Evolutionary conservation across 2,888 invertebrate species (phyloP), one percentile per base, ranked within the genome.

Genomic region (Cephus runcator): DNA sequence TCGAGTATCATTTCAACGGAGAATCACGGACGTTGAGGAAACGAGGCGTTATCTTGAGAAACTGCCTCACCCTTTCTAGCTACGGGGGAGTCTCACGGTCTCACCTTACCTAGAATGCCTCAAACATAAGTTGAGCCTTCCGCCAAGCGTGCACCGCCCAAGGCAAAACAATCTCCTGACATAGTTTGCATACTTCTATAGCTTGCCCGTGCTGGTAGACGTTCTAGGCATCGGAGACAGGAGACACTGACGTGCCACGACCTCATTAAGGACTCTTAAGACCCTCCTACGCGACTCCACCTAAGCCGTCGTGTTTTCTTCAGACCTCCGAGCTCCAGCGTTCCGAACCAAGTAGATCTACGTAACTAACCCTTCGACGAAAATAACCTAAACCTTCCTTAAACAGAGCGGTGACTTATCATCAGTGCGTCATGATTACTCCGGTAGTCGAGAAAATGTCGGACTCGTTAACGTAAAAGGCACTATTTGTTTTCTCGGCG

Each of bases 161-260:
- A n/a, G 71, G 30, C 12, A 68, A 68, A 74, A 30, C 34, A 78
- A 40, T 77, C 80, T 79, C 76, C 75, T 76, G 76, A 81, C 83
- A 87, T 86, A 86, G 85, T 86, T 86, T 79, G 87, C 87, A 81
- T 87, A 83, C 83, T 84, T 85, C 79, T 80, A 81, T 83, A 82
- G 80, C 33, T 31, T 80, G 78, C 74, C 75, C 77, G 80, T 23
- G 9, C 56, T 23, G 56, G 56, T 56, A 56, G 56, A 30, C 40
- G 73, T 11, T 69, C 75, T 79, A 75, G 81, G 81, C 82, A 85
- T 83, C 81, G 69, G 82, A 82, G 81, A 79, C 81, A 78, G 79
- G 76, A 79, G 81, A 79, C 81, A 73, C 73, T 77, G 79, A 81
- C 83, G 82, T 80, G 82, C 83, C 82, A 80, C 82, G 79, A 80